Evolutionary conservation across 2,797 vertebrate species (phyloP).

Genomic region (Pangasius mekongensis): DNA sequence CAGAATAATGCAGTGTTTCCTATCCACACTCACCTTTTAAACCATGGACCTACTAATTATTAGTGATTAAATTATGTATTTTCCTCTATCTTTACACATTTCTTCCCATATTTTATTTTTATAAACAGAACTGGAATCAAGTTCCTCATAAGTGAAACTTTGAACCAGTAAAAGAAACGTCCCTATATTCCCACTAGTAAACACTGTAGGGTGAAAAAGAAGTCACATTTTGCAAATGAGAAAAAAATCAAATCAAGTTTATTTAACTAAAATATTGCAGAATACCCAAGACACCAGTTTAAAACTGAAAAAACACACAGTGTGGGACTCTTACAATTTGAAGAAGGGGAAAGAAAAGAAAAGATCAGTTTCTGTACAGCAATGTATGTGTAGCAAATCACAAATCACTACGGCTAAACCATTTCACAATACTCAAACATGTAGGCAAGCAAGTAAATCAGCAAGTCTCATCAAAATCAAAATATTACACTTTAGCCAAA

Average conservation of each 20-base stretch:
- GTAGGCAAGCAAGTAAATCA: neutral
- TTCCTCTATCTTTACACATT: too few species aligned
- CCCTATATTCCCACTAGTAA: neutral
- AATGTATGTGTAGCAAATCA: neutral
- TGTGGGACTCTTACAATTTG: neutral
- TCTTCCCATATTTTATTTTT: too few species aligned
- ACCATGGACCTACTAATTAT: too few species aligned
- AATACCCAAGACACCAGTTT: constrained; percentile 38
- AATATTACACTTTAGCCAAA: neutral
- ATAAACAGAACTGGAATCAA: too few species aligned
- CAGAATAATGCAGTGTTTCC: too few species aligned
- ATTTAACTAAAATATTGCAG: constrained; percentile 56
- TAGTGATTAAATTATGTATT: too few species aligned
- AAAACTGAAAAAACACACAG: constrained; percentile 26
- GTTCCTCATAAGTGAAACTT: neutral
- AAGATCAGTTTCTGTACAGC: constrained; percentile 26
- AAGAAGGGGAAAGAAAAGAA: neutral
- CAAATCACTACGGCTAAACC: neutral
- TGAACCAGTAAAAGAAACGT: neutral
- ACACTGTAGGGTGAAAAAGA: too few species aligned
- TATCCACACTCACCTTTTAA: too few species aligned
- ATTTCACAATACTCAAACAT: neutral
- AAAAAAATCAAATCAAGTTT: constrained; percentile 49
- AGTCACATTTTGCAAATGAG: neutral
- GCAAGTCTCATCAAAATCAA: neutral